Base-by-base conservation (phyloP, 2,888 invertebrate species). In the Lasius fuliginosus region DNA sequence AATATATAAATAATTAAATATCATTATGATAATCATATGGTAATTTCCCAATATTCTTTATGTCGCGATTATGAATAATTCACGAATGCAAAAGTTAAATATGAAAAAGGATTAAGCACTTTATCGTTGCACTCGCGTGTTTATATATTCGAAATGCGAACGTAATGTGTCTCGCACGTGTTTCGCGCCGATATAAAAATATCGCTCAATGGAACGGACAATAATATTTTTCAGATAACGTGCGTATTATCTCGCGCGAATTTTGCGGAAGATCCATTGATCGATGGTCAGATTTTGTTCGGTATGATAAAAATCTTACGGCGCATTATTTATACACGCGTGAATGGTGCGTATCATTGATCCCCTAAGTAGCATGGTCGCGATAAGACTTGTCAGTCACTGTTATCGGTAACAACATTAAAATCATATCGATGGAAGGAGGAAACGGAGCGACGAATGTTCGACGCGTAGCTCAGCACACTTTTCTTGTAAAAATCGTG, bases 161-260 rank as follows among this genome's bases (percentile, higher is more conserved):
- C 27, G 1, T 49, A 40, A 53, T 9, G 36, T 36, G 23, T 33
- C 64, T 68, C 36, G 33, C 49, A 49, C 56, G 40, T 49, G 75
- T 79, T 33, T 58, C 11, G 30, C n/a, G 3, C 15, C 27, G 40
- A 36, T 67, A 42, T 74, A 86, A 53, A 64, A 56, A 42, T 74
- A 83, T 88, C 53, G 40, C 15, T 68, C 8, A 77, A 36, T 67
- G 49, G 12, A 49, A 77, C 77, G 12, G n/a, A 8, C n/a, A 82
- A 77, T 82, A 84, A 82, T 62, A 58, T 30, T 15, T 65, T n/a
- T 40, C 11, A 81, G 83, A 86, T 83, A 86, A 64, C 42, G 23
- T 27, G 53, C 40, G 33, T 53, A 33, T 84, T 82, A 86, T 88
- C 88, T 58, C 40, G 49, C 76, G 27, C 12, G 27, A 33, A 27